A percentile compares a stretch with the other conserved stretches of the same genome.
Evolutionary conservation across 2,888 invertebrate species (phyloP).

Genomic region (Cacoxenus indagator): DNA sequence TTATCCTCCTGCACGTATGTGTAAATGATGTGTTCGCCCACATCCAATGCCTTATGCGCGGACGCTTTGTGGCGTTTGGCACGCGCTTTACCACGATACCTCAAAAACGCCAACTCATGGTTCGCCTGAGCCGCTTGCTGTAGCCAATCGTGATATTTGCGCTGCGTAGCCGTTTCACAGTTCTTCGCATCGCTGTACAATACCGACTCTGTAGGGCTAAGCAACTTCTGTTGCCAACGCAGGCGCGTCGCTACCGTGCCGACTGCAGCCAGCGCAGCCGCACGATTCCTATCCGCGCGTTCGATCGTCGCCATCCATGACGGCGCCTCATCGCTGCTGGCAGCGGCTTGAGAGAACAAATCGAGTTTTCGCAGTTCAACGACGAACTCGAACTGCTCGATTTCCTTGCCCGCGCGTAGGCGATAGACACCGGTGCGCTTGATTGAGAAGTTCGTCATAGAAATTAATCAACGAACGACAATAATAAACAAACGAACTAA

Average conservation of each 20-base stretch:
- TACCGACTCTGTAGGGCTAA: constrained; percentile 75
- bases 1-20: constrained; percentile 76
- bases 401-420: background rate
- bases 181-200: constrained; percentile 75
- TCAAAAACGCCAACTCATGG: constrained; percentile 59
- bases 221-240: constrained; percentile 82
- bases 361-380: background rate
- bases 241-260: constrained; percentile 62
- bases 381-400: background rate
- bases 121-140: constrained; percentile 52
- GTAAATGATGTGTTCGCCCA: constrained; percentile 68
- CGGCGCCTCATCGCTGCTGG: no score
- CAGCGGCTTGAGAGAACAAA: background rate
- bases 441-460: background rate
- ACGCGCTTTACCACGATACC: constrained; percentile 17
- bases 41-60: constrained; percentile 5
- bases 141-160: constrained; percentile 72
- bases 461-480: background rate
- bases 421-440: background rate
- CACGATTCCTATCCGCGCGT: no score
- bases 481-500: background rate
- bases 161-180: constrained; percentile 76
- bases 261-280: background rate
- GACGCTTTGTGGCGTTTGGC: constrained; percentile 23
- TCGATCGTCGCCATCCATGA: no score